Base-by-base conservation (phyloP, 2,113 vertebrate species). In the Tretioscincus oriximinensis region DNA sequence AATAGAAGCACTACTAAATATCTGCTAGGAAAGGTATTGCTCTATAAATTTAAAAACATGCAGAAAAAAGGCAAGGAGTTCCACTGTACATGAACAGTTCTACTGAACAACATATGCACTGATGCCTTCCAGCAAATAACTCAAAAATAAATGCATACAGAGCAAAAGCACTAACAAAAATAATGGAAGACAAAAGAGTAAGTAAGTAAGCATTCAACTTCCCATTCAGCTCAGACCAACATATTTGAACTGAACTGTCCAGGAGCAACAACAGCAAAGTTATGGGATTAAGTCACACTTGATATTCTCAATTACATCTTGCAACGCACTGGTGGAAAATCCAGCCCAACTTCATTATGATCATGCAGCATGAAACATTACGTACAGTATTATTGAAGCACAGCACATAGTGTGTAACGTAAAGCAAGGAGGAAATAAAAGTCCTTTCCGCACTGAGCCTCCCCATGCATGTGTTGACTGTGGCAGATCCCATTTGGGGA, bases 101-200 rank as follows among this genome's bases (percentile, higher is more conserved):
- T 63, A 26, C 51, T 41, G 35, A 28, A 1, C 1, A 7, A 2
- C 24, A 11, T 0, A 64, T 29, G 21, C 72, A 45, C 3, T 70
- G 22, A 65, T 35, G 12, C 66, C 16, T 86, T 84, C 47, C 75
- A 80, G 47, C 61, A 9, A 72, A 68, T 7, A 20, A 74, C 47
- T 54, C 3, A 47, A 51, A 69, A 68, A 41, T 66, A 63, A 73
- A 82, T 26, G 8, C 0, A 29, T 0, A 16, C 61, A 26, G 28
- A 11, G 0, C 31, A 9, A 83, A 73, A 28, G 80, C 61, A 74
- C 69, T 77, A 58, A 51, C 9, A 3, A 20, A n/a, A 21, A 16
- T 80, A 18, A 16, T 0, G 65, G 8, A 31, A n/a, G 31, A 54
- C 1, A 18, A 20, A 65, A 49, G 28, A 12, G 22, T 77, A 49